Evolutionary conservation across 1,140 invertebrate genomes (phyloP).

Genomic region (Trichonephila clavata): DNA sequence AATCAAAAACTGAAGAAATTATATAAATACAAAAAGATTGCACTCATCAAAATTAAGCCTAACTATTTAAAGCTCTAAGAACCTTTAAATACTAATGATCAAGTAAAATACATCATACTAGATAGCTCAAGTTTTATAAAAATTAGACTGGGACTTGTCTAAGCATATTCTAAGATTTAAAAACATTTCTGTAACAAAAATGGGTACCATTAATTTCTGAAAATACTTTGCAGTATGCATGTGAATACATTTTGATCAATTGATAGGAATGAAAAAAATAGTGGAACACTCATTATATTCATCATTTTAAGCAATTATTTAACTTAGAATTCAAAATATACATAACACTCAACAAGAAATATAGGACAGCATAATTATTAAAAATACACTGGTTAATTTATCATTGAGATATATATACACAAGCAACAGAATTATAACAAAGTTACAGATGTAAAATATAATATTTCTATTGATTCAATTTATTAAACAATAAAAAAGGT

Average conservation of each 20-base stretch:
- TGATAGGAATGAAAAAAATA: conserved; percentile 76
- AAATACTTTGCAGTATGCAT: conserved; percentile 59
- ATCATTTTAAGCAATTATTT: conserved; percentile 18
- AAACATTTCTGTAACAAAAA: conserved; percentile 87
- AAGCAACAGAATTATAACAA: too few relatives aligned
- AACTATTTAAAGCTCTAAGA: too few relatives aligned
- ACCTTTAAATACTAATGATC: too few relatives aligned
- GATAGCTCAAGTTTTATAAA: too few relatives aligned
- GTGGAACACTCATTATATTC: conserved; percentile 79
- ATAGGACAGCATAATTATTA: background rate
- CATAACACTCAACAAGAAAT: background rate
- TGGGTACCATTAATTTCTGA: conserved; percentile 85
- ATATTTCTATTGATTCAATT: too few relatives aligned
- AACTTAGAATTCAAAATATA: conserved; percentile 8
- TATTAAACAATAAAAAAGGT: background rate
- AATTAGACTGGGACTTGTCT: background rate
- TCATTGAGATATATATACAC: too few relatives aligned
- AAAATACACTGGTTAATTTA: too few relatives aligned
- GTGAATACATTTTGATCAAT: conserved; percentile 65
- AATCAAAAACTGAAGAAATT: too few relatives aligned
- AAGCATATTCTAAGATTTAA: background rate
- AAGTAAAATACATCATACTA: too few relatives aligned
- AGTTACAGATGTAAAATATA: too few relatives aligned
- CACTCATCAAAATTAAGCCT: too few relatives aligned
- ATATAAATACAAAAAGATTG: too few relatives aligned